These are phyloP conservation scores for Catalaphyllia jardinei DNA, from an alignment of 64 coral and sea anemone species.

Conservation along the genomic window DNA sequence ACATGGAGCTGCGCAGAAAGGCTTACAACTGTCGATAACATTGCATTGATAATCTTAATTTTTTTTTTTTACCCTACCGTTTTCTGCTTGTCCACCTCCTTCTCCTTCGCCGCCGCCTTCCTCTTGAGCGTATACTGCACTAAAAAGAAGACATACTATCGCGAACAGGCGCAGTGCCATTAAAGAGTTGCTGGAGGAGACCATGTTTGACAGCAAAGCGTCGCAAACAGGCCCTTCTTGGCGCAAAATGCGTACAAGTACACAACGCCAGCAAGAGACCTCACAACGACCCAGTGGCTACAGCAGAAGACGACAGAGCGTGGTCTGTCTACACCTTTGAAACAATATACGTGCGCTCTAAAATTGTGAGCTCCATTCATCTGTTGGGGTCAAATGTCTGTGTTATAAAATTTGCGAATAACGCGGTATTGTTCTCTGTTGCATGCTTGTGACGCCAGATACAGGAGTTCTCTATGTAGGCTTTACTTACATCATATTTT, in stretches of 20 bases:
- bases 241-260: background rate
- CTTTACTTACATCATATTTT: background rate
- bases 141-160: background rate
- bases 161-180: background rate
- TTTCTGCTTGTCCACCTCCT: background rate
- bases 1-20: too few relatives aligned
- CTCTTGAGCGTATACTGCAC: background rate
- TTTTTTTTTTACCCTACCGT: background rate
- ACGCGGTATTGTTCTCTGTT: background rate
- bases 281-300: background rate
- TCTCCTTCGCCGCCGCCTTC: background rate
- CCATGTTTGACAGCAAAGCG: background rate
- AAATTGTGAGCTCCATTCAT: background rate
- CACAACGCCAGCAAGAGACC: background rate
- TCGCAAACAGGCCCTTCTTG: background rate
- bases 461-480: background rate
- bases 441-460: background rate
- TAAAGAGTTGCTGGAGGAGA: background rate
- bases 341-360: background rate
- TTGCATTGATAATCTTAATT: background rate
- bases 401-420: background rate
- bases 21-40: too few relatives aligned
- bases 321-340: background rate
- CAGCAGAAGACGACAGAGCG: background rate
- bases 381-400: background rate